Evolutionary conservation across 2,888 invertebrate species (phyloP), one percentile per base, ranked within the genome.

Genomic region (Ennomos quercinarius): DNA sequence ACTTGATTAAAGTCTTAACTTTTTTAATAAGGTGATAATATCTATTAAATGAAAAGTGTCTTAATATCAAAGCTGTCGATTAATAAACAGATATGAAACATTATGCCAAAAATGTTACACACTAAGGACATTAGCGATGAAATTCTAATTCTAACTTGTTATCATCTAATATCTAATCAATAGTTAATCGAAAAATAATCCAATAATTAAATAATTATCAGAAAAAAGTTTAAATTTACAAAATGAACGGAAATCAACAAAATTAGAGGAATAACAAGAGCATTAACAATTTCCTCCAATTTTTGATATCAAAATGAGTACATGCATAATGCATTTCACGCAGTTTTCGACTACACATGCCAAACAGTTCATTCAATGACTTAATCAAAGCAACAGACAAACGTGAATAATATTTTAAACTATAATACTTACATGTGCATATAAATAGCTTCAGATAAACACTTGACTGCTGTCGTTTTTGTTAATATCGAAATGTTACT

Each of bases 391-490:
- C 80, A 79, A 76, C 70, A 76, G 76, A 74, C 72, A 76, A 54
- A 53, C 39, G 56, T 72, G 78, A 75, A 77, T 78, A 77, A 71
- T 68, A 72, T 72, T 68, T 74, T 75, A 65, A 75, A 81, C 76
- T 81, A 83, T 78, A 72, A 89, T 91, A 91, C 91, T 91, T 89
- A 91, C 91, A 80, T 89, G 84, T 86, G 86, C 84, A 80, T 78
- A 74, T 71, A 17, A 17, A 78, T 76, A 77, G 81, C 75, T 83
- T 77, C 76, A 72, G 71, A 77, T 77, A 79, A 84, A 83, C 85
- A 85, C 80, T 77, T 71, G 73, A 65, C 73, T 72, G 72, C 76
- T 77, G 75, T 67, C 49, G 55, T 63, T 70, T 69, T 53, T 64
- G 57, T 62, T 57, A 62, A 53, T 61, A 43, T 34, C 13, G 35